Base-by-base conservation (phyloP, 2,113 vertebrate genomes). In the Rallus limicola region DNA sequence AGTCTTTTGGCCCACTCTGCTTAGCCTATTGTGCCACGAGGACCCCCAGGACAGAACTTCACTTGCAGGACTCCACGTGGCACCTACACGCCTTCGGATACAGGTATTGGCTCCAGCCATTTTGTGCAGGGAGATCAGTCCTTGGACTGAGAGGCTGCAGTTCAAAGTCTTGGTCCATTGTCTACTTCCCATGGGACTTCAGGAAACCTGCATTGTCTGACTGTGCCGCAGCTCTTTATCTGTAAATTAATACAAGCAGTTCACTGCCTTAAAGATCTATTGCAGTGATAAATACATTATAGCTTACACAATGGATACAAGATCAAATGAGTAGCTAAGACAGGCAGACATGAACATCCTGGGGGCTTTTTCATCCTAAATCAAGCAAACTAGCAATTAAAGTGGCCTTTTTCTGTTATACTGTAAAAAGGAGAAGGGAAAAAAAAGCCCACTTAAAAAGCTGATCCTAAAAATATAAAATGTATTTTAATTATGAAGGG, bases 401-500 rank as follows among this genome's bases (percentile, higher is more conserved):
- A 93, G 38, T 75, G 44, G 48, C 69, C 46, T 77, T 87, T 82
- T 93, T 92, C 80, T 76, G 58, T 46, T 69, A 28, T 31, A 40
- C 28, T 62, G 72, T 71, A 72, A 75, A 92, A 74, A 69, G 44
- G 15, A 88, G 28, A 36, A 64, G 26, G 5, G 3, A 6, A 7
- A 20, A 36, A 38, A 58, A 34, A 48, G 34, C 4, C 0, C 5
- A 55, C 72, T 93, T 92, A 59, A 77, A 71, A 44, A 92, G 26
- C 52, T 84, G 25, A 34, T 93, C 62, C 93, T 92, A 91, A 96
- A 96, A 94, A 83, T 93, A 75, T 68, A 38, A 94, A 89, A 96
- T 67, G n/a, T 84, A 89, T 94, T 95, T 95, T 95, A 96, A 95
- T 96, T 96, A 94, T 93, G 92, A 95, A 93, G 17, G 42, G 29